These are phyloP conservation scores for Rambutsinella grinnellia DNA, from an alignment of 2,888 invertebrate genomes.

Conservation along the genomic window DNA sequence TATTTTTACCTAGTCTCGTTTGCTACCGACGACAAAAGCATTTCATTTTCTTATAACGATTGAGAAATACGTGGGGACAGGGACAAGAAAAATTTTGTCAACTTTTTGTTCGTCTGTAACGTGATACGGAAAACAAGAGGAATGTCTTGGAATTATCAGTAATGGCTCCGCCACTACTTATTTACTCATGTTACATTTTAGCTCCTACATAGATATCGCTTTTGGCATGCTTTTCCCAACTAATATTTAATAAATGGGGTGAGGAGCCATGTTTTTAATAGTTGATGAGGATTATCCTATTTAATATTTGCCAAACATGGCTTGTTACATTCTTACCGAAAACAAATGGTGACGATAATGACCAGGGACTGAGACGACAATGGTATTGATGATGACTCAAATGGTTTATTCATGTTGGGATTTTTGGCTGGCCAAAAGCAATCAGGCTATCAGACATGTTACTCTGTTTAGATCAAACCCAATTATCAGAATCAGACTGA, in stretches of 20 bases:
- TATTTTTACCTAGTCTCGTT: neutral
- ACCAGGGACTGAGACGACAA: neutral
- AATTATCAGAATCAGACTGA: too few relatives aligned
- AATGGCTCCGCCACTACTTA: conserved; percentile 5
- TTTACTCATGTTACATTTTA: conserved; percentile 2
- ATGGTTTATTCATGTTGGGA: too few relatives aligned
- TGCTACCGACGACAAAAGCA: neutral
- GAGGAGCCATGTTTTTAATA: neutral
- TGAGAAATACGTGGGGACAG: neutral
- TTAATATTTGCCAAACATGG: neutral
- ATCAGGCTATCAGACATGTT: too few relatives aligned
- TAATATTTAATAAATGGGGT: neutral
- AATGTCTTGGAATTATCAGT: neutral
- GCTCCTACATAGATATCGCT: neutral
- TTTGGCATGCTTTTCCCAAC: neutral
- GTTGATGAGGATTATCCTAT: neutral
- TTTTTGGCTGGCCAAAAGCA: neutral
- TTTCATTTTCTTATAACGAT: neutral
- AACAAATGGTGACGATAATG: too few relatives aligned
- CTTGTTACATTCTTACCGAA: neutral
- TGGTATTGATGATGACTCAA: neutral
- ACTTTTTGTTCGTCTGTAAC: neutral
- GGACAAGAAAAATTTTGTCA: neutral
- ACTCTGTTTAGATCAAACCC: too few relatives aligned
- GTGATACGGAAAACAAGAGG: neutral